These are phyloP conservation scores for Cotesia typhae DNA, from an alignment of 1,140 invertebrate genomes.

Conservation along the genomic window DNA sequence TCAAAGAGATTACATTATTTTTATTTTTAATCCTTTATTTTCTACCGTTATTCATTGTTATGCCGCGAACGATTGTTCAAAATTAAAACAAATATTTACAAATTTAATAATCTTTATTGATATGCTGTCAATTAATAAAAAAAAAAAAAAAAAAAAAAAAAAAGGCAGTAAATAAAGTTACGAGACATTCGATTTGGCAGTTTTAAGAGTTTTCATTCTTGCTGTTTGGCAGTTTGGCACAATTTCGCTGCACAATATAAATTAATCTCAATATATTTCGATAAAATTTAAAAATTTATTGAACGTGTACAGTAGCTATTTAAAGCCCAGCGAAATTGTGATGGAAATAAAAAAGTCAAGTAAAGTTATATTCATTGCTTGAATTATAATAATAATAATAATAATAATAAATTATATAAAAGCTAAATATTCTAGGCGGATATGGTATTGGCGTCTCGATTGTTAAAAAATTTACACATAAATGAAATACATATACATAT, in stretches of 20 bases:
- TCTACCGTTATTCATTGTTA: background rate
- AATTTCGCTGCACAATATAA: constrained; percentile 17
- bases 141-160: background rate
- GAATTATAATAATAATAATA: background rate
- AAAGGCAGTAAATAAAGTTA: constrained; percentile 12
- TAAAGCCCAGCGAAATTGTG: too few species aligned
- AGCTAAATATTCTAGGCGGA: constrained; percentile 28
- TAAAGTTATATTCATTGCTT: background rate
- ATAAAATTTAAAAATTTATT: too few species aligned
- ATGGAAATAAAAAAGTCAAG: too few species aligned
- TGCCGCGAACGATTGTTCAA: too few species aligned
- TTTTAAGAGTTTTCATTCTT: constrained; percentile 29
- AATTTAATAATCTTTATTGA: too few species aligned
- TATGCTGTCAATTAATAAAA: background rate
- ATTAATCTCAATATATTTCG: background rate
- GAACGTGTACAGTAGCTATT: too few species aligned
- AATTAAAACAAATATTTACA: too few species aligned
- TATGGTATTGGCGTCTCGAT: constrained; percentile 23
- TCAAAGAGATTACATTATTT: background rate
- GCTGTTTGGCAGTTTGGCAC: constrained; percentile 33
- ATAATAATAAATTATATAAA: constrained; percentile 4
- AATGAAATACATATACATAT: constrained; percentile 12
- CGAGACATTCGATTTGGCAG: constrained; percentile 36
- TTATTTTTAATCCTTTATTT: background rate
- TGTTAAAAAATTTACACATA: constrained; percentile 23